phyloP scores from a whole-genome alignment of 2,113 vertebrate species.

The Alligator mississippiensis region DNA sequence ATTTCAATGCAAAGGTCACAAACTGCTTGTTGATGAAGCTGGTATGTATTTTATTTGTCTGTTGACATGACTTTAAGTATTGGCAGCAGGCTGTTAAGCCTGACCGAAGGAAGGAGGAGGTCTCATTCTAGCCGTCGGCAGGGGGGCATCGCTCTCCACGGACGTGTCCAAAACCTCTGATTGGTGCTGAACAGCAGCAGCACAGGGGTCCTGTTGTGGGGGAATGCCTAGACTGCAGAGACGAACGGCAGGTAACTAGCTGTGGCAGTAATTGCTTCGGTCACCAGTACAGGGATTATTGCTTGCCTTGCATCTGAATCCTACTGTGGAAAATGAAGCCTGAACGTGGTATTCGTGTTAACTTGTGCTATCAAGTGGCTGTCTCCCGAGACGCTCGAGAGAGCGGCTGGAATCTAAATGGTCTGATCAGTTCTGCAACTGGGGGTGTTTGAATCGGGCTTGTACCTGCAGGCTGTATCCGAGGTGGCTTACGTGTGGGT shows the following conservation, averaged over 20 bases:
- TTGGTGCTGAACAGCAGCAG: not conserved
- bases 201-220: not conserved
- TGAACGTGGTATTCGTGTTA: not conserved
- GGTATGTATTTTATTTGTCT: conserved; percentile 73
- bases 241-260: not conserved
- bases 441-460: not conserved
- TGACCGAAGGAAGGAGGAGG: not conserved
- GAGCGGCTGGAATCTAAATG: not conserved
- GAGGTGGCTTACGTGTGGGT: not conserved
- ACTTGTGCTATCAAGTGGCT: not conserved
- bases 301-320: not conserved
- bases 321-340: not conserved
- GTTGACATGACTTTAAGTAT: rapidly evolving
- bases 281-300: not conserved
- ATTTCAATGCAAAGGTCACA: conserved; percentile 88
- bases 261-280: not conserved
- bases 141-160: not conserved
- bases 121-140: not conserved
- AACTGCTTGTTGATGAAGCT: conserved; percentile 93
- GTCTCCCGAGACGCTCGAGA: not conserved
- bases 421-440: not conserved
- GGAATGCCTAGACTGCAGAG: not conserved
- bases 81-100: not conserved
- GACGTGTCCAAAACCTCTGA: not conserved
- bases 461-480: not conserved